These are phyloP conservation scores for Gallinago solitaria DNA, from an alignment of 2,797 vertebrate species.

Conservation along the genomic window DNA sequence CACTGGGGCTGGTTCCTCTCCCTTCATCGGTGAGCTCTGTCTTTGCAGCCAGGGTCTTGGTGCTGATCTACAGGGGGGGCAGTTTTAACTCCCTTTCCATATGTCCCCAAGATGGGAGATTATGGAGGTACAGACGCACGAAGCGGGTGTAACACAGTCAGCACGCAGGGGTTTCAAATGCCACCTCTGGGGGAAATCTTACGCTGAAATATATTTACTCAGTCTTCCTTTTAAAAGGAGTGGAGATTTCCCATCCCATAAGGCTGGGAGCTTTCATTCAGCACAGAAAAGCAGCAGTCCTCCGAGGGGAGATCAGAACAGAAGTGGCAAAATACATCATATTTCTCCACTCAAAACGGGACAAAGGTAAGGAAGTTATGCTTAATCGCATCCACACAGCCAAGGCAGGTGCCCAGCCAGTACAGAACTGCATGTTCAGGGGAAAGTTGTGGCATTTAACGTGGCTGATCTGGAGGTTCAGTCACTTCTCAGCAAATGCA, in stretches of 20 bases:
- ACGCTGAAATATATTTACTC: not conserved
- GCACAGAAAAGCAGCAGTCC: not conserved
- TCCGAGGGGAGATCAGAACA: not conserved
- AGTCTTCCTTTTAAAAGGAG: not conserved
- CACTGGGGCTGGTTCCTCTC: not conserved
- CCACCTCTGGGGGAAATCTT: not conserved
- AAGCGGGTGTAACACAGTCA: not conserved
- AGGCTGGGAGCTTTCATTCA: not conserved
- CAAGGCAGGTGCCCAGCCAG: not conserved
- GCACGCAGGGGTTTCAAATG: not conserved
- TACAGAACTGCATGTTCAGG: not conserved
- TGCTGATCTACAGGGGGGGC: not conserved
- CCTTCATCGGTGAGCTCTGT: not conserved
- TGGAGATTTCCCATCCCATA: not conserved
- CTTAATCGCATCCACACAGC: accelerated
- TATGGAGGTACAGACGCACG: not conserved
- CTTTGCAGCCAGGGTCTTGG: not conserved
- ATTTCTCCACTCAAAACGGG: not conserved
- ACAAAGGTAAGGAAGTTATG: not conserved
- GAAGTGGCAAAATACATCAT: not conserved
- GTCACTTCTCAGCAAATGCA: not conserved
- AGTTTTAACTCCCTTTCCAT: not conserved
- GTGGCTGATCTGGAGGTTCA: not conserved
- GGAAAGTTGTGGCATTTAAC: not conserved
- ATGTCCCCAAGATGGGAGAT: not conserved